Evolutionary conservation across 2,113 vertebrate species (phyloP), one percentile per base, ranked within the genome.

Genomic region (Phylloscopus trochilus): DNA sequence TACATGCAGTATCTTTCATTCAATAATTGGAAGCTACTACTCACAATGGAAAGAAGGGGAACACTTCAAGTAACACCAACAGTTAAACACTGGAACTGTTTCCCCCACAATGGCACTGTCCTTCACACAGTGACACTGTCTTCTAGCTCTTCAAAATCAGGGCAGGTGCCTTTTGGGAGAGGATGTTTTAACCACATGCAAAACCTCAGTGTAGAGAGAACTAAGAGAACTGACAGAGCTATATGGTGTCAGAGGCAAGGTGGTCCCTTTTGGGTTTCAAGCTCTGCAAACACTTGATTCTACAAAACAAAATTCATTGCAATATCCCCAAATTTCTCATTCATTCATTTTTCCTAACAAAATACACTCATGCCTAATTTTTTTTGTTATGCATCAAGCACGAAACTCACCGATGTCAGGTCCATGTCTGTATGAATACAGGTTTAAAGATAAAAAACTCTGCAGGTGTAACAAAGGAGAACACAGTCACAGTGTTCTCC

Each of bases 281-380:
- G 23, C 14, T 63, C 31, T 62, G 41, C 13, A 86, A 85, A 68
- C 7, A 5, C 0, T 0, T 19, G 10, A 47, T 51, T 69, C 26
- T 20, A 47, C 33, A 78, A 33, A 76, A 51, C 12, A 66, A 67
- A 74, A 70, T 19, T 53, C 35, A 43, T 7, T 82, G n/a, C 15
- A 49, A 37, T 53, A 73, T 46, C 15, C 7, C 21, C 49, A 52
- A 35, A 24, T 24, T 83, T 12, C 0, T 6, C 10, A 39, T 51
- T 39, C 4, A 59, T 37, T 86, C 5, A 78, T 52, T 67, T 81
- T 17, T 77, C 27, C 55, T 78, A 44, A 63, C 17, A 83, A 83
- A 92, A 95, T 24, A n/a, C 2, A 24, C 12, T 63, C 15, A 20
- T 6, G 10, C 9, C 77, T 31, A 9, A 3, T 20, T 49, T 62